These are phyloP conservation scores for Myripristis murdjan DNA, from an alignment of 2,797 vertebrate species.

Conservation along the genomic window DNA sequence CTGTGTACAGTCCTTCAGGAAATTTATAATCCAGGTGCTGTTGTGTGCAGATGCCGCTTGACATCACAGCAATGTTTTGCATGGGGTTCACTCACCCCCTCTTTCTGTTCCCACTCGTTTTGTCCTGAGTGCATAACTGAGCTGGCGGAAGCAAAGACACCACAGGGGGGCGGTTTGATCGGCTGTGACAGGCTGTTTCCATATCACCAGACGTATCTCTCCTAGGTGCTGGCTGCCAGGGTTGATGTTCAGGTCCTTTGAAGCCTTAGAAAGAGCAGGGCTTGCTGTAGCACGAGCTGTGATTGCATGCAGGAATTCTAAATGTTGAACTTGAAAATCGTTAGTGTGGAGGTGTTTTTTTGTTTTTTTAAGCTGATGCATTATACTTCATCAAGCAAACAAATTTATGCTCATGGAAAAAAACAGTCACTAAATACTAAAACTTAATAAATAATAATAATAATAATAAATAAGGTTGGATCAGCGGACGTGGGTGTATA, in stretches of 20 bases:
- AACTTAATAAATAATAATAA: conserved; percentile 39
- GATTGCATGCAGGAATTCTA: conserved; percentile 19
- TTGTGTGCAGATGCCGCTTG: conserved; percentile 1
- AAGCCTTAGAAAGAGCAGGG: conserved; percentile 12
- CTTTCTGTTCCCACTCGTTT: conserved; percentile 40
- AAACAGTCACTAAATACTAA: no score
- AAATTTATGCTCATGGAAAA: conserved; percentile 25
- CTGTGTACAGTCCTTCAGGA: conserved; percentile 2
- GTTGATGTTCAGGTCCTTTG: not conserved
- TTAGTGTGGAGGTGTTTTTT: conserved; percentile 3
- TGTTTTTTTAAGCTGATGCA: not conserved
- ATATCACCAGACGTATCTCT: conserved; percentile 11
- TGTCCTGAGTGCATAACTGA: conserved; percentile 54
- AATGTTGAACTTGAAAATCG: not conserved
- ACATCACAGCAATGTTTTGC: conserved; percentile 1
- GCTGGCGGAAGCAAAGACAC: not conserved
- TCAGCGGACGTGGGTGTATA: conserved; percentile 8
- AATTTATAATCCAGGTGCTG: conserved; percentile 1
- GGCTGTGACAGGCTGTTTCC: conserved; percentile 33
- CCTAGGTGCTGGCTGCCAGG: conserved; percentile 12
- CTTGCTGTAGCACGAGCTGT: conserved; percentile 8
- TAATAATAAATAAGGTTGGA: not conserved
- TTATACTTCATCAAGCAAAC: conserved; percentile 22
- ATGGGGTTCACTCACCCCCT: conserved; percentile 5
- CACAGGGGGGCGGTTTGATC: conserved; percentile 36